phyloP scores from a whole-genome alignment of 2,888 invertebrate genomes.

The Poecilus cupreus region DNA sequence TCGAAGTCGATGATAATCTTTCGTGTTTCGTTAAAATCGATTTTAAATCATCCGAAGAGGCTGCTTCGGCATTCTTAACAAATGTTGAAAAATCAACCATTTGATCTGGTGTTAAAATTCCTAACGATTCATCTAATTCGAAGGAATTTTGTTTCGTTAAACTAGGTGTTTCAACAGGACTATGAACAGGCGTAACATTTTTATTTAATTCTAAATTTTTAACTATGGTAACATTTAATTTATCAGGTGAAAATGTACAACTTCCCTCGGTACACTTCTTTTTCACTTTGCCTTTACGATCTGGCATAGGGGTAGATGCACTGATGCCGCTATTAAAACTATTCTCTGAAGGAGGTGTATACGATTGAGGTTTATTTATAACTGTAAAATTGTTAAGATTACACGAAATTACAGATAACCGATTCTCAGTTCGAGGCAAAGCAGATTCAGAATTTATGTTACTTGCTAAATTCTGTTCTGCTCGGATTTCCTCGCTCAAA shows the following conservation, averaged over 20 bases:
- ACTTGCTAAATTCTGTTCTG: conserved; percentile 45
- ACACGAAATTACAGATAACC: background rate
- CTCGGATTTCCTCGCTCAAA: background rate
- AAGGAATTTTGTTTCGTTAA: conserved; percentile 86
- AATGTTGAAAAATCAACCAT: conserved; percentile 81
- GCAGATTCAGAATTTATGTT: conserved; percentile 44
- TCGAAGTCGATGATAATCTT: conserved; percentile 65
- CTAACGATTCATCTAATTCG: conserved; percentile 87
- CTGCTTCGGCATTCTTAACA: conserved; percentile 73
- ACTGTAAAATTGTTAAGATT: conserved; percentile 28
- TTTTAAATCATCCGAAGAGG: conserved; percentile 78
- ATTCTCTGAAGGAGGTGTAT: conserved; percentile 29
- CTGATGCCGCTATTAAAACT: conserved; percentile 2
- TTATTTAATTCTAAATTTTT: conserved; percentile 40
- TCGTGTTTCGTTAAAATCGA: conserved; percentile 62
- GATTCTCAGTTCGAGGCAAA: background rate
- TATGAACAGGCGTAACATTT: conserved; percentile 36
- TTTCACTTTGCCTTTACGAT: background rate
- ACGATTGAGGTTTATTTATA: background rate
- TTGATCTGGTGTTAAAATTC: conserved; percentile 91
- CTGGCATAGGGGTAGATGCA: conserved; percentile 12
- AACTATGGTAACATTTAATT: background rate
- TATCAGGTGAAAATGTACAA: conserved; percentile 28
- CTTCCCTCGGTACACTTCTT: background rate
- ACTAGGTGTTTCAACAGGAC: conserved; percentile 66